Base-by-base conservation (phyloP, 2,797 vertebrate species). In the Valencia hispanica region DNA sequence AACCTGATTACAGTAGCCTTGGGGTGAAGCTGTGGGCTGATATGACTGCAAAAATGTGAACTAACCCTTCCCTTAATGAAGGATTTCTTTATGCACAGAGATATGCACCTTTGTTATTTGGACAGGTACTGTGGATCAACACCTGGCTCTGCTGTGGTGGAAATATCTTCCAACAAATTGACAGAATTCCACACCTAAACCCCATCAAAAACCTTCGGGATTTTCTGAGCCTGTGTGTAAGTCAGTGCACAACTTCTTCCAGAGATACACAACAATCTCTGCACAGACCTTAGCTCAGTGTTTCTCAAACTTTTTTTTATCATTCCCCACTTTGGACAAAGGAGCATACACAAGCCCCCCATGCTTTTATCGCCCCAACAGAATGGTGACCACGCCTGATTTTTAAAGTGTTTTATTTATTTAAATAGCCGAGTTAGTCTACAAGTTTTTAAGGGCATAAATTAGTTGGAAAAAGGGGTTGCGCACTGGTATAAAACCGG, bases 121-220 rank as follows among this genome's bases (percentile, higher is more conserved):
- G 36, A 66, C 34, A 41, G 36, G 20, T 25, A n/a, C 22, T 66
- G 84, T 0, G 57, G 59, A 45, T 57, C 72, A 34, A 66, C 63
- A 66, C 63, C 63, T 66, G 63, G 63, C 63, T 66, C 36, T 39
- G 61, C 32, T 22, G 30, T 18, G 59, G 32, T 36, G 59, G 59
- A 63, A 20, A 63, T 39, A 65, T 65, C 61, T 65, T 25, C 36
- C 61, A 65, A 39, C 61, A 39, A 65, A 65, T 25, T 65, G 61
- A 65, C 18, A 65, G 22, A 65, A 65, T 65, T 65, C 61, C 61
- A 65, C 34, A 65, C 36, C 20, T 65, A 65, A 65, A 39, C 61
- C 61, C 34, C 3, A 22, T 32, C 61, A 39, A 5, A 65, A 39
- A 65, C 34, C 61, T 25, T 34, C 5, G 61, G 61, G 61, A 65